phyloP scores from a whole-genome alignment of 2,797 vertebrate species.

The Rhinichthys osculus region DNA sequence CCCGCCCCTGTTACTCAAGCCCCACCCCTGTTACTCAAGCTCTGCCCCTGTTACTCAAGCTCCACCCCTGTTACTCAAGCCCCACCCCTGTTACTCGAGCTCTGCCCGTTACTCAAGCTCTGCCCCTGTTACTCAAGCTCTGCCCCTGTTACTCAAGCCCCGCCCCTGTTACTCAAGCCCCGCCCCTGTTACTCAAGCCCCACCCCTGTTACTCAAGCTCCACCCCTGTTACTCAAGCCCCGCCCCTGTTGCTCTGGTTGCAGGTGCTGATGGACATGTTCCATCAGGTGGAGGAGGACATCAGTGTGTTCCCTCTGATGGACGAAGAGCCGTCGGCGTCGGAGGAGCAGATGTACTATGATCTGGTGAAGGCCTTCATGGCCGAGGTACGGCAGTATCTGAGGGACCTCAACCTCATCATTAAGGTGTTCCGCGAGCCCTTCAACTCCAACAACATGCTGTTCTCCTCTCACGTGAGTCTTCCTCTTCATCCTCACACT shows the following conservation, averaged over 20 bases:
- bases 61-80: too few relatives aligned
- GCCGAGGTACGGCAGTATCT: slow-evolving; percentile 92
- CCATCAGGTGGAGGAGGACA: slow-evolving; percentile 96
- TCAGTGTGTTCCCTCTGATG: slow-evolving; percentile 88
- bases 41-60: too few relatives aligned
- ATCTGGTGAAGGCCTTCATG: slow-evolving; percentile 93
- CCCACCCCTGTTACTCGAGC: too few relatives aligned
- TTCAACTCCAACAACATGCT: slow-evolving; percentile 88
- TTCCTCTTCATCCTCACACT: background rate
- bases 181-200: too few relatives aligned
- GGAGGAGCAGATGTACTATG: slow-evolving; percentile 93
- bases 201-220: too few relatives aligned
- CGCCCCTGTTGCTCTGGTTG: slow-evolving; percentile 5
- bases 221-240: background rate
- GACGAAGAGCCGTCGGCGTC: slow-evolving; percentile 92
- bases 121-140: too few relatives aligned
- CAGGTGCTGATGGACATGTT: slow-evolving; percentile 99
- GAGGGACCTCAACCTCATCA: slow-evolving; percentile 93
- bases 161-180: too few relatives aligned
- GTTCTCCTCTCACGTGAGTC: slow-evolving; percentile 91
- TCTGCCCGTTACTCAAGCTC: too few relatives aligned
- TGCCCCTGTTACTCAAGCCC: too few relatives aligned
- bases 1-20: too few relatives aligned
- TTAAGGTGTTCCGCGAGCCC: slow-evolving; percentile 95
- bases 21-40: too few relatives aligned